Percentiles rank a stretch among this genome's conserved stretches.
These are phyloP conservation scores for Empidonax alnorum DNA, from an alignment of 2,113 vertebrate species.

Conservation along the genomic window DNA sequence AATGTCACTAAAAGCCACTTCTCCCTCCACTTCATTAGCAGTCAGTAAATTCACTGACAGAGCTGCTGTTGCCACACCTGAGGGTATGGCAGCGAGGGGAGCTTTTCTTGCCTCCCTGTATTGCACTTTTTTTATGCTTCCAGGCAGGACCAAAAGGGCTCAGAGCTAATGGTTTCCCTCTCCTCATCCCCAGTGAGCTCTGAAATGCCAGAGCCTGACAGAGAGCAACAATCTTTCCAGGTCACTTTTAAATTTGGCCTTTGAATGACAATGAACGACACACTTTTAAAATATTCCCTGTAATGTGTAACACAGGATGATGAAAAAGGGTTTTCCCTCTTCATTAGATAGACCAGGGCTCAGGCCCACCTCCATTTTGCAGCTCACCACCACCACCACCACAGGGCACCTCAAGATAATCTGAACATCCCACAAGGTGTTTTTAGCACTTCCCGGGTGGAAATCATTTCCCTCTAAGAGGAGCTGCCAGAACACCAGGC, in stretches of 20 bases:
- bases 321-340: not conserved
- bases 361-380: not conserved
- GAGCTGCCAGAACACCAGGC: not conserved
- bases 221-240: not conserved
- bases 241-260: not conserved
- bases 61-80: not conserved
- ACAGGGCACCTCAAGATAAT: not conserved
- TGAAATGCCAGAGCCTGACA: not conserved
- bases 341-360: not conserved
- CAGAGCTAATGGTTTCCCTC: not conserved
- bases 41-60: conserved; percentile 43
- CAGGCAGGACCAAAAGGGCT: not conserved
- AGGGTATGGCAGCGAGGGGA: not conserved
- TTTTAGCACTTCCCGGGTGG: not conserved
- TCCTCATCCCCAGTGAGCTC: not conserved
- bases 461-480: not conserved
- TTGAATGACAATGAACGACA: not conserved
- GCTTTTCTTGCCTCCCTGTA: not conserved
- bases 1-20: not conserved
- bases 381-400: not conserved
- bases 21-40: conserved; percentile 26
- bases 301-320: not conserved
- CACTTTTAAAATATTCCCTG: not conserved
- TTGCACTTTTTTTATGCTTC: not conserved
- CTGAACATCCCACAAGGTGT: not conserved